Evolutionary conservation across 2,888 invertebrate genomes (phyloP), one percentile per base, ranked within the genome.

Genomic region (Amblyjoppa fuscipennis): DNA sequence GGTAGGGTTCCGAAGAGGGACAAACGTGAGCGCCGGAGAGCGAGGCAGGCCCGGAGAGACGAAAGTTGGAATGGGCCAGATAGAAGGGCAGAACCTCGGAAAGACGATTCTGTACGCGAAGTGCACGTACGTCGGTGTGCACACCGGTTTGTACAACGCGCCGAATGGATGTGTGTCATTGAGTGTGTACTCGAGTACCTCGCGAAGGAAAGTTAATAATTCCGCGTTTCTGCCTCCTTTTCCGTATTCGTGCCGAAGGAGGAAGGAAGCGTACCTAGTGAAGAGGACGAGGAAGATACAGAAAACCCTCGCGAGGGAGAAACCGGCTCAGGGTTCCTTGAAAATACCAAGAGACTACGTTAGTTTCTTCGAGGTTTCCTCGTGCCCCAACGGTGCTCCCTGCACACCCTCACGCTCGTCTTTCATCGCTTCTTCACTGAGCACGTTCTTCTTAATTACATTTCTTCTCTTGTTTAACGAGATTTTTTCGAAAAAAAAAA

Each of bases 301-400:
- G 59, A 59, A 28, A 59, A 11, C 4, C 31, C 31, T 34, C 31
- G 31, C 64, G 49, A 49, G 13, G 66, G 51, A 66, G 38, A 25
- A 74, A 41, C 11, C 38, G 76, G 38, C 28, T 66, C 51, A 61
- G 28, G 74, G 77, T 77, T 77, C 9, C 71, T 77, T 59, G 77
- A 77, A 74, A 81, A 81, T 73, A 77, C 77, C 73, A 84, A 84
- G 76, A 84, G 77, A 77, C 77, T 84, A 61, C 56, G 77, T 77
- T 84, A 84, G 80, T 80, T 84, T 84, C 80, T 75, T 45, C 56
- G 56, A 80, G 84, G 66, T 71, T 71, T 66, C 56, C 25, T 38
- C 51, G 59, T 9, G 1, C 38, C 34, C 13, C 16, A 2, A n/a
- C 34, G 7, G 38, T 28, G 28, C 20, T 53, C 13, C 45, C 34